Conservation (phyloP, 2,113 vertebrate genomes). For the Electrona antarctica region DNA sequence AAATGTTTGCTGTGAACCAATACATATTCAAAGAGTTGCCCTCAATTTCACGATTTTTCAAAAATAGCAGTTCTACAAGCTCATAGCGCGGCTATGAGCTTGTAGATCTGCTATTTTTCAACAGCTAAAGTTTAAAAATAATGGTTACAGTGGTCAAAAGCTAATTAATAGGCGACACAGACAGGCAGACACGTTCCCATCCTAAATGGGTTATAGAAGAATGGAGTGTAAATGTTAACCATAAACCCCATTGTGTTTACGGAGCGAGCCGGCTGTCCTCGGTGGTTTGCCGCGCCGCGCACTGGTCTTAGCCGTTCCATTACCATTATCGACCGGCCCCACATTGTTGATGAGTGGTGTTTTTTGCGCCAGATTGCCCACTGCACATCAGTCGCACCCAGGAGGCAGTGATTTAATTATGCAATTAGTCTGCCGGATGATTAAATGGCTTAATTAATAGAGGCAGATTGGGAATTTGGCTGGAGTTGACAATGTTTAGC, state of each 20-base stretch:
- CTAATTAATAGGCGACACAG: too few relatives aligned
- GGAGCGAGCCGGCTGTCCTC: conserved; percentile 39
- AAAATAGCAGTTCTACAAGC: too few relatives aligned
- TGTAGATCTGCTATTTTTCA: too few relatives aligned
- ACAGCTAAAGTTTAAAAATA: too few relatives aligned
- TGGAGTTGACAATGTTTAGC: conserved; percentile 72
- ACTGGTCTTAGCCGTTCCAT: conserved; percentile 58
- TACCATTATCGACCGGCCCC: conserved; percentile 72
- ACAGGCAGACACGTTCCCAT: too few relatives aligned
- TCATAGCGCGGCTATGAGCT: too few relatives aligned
- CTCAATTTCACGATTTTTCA: too few relatives aligned
- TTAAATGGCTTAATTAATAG: conserved; percentile 82
- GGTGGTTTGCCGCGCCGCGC: conserved; percentile 30
- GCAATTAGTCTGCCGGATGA: conserved; percentile 81
- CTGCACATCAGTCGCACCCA: conserved; percentile 76
- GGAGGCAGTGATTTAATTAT: conserved; percentile 81
- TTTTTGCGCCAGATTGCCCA: conserved; percentile 74
- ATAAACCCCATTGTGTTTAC: conserved; percentile 35
- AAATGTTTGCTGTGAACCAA: too few relatives aligned
- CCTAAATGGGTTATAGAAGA: neutral
- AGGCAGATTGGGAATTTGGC: conserved; percentile 77
- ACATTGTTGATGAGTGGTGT: conserved; percentile 73
- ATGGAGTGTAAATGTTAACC: conserved; percentile 30
- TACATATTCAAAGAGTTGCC: too few relatives aligned
- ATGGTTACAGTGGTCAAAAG: too few relatives aligned